phyloP scores from a whole-genome alignment of 2,113 vertebrate genomes.

The Crotophaga sulcirostris region DNA sequence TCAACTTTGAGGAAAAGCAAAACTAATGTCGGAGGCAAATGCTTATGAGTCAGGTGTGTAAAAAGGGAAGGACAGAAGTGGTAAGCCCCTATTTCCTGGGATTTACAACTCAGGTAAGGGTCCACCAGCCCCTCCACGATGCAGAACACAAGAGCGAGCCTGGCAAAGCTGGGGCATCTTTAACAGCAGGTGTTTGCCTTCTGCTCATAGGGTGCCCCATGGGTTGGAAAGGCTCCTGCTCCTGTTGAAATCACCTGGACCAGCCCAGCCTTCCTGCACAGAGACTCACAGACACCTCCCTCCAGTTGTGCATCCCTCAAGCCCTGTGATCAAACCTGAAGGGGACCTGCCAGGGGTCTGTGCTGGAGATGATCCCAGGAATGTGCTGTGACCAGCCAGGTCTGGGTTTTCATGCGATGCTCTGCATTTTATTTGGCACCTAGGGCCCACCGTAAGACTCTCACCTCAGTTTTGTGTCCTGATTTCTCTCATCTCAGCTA shows the following conservation, averaged over 20 bases:
- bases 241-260: background rate
- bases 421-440: background rate
- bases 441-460: background rate
- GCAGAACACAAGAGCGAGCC: background rate
- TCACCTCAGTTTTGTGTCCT: background rate
- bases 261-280: background rate
- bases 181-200: background rate
- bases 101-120: background rate
- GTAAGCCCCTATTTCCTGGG: background rate
- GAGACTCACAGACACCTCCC: background rate
- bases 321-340: background rate
- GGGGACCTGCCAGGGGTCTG: background rate
- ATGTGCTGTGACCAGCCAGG: rapidly evolving
- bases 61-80: background rate
- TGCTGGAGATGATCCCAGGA: background rate
- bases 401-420: rapidly evolving
- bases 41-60: slow-evolving; percentile 32
- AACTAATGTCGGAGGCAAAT: slow-evolving; percentile 52
- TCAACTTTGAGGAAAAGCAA: slow-evolving; percentile 50
- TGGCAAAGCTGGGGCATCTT: background rate
- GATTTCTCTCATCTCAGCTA: background rate
- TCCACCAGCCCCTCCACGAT: background rate
- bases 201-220: background rate
- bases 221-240: background rate
- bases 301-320: background rate